Percentiles rank a stretch among this genome's conserved stretches.
Conservation (phyloP, 2,888 invertebrate species). For the Phanerotoma sp. region DNA sequence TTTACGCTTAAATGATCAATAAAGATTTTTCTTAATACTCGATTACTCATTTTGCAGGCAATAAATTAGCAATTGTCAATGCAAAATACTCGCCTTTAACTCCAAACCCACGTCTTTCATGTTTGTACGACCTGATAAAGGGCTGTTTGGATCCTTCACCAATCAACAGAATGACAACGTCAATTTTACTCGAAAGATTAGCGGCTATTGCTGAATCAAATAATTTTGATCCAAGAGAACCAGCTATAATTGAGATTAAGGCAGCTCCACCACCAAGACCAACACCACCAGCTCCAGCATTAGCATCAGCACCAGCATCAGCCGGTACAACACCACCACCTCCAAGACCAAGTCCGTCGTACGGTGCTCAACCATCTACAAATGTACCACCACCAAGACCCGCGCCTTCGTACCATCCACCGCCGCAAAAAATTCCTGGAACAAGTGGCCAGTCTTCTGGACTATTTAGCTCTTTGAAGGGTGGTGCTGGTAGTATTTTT, state of each 20-base stretch:
- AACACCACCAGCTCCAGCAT: constrained; percentile 37
- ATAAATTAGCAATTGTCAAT: constrained; percentile 94
- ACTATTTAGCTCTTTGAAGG: constrained; percentile 82
- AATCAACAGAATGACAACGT: constrained; percentile 74
- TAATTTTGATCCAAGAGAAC: constrained; percentile 78
- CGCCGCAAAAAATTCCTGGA: constrained; percentile 33
- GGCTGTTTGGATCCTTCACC: constrained; percentile 85
- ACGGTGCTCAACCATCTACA: constrained; percentile 39
- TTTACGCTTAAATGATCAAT: not conserved
- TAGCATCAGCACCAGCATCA: constrained; percentile 54
- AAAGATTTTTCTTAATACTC: not conserved
- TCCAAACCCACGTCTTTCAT: constrained; percentile 75
- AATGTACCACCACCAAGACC: constrained; percentile 44
- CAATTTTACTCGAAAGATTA: constrained; percentile 79
- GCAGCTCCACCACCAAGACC: constrained; percentile 47
- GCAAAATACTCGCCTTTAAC: constrained; percentile 88
- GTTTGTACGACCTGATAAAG: constrained; percentile 79
- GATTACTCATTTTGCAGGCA: constrained; percentile 53
- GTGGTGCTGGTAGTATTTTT: constrained; percentile 89
- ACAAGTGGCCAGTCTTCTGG: constrained; percentile 60
- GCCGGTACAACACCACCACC: constrained; percentile 44
- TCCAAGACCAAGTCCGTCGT: constrained; percentile 42
- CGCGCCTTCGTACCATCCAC: constrained; percentile 36
- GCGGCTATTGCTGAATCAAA: constrained; percentile 87
- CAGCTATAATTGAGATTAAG: constrained; percentile 66